Conservation (phyloP, 2,888 invertebrate genomes). For the Amblyjoppa proteus region DNA sequence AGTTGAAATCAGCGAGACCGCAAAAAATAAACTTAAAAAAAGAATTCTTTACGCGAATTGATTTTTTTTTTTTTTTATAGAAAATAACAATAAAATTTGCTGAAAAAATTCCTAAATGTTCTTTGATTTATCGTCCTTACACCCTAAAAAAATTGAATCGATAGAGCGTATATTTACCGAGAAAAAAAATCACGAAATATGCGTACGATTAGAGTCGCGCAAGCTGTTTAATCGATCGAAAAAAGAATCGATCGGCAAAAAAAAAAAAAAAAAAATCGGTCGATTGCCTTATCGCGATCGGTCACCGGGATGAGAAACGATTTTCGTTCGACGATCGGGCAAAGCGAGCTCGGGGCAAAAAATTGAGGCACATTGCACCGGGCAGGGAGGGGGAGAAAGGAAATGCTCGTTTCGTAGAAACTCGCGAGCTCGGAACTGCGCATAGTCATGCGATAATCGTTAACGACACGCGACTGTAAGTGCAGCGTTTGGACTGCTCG, state of each 20-base stretch:
- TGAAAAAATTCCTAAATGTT: too few relatives aligned
- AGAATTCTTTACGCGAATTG: too few relatives aligned
- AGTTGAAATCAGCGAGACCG: too few relatives aligned
- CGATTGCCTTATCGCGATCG: not conserved
- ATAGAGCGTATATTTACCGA: too few relatives aligned
- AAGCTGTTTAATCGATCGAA: not conserved
- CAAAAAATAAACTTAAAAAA: too few relatives aligned
- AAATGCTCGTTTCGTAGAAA: slow-evolving; percentile 62
- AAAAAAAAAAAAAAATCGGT: not conserved
- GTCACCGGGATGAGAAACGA: not conserved
- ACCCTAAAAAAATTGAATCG: too few relatives aligned
- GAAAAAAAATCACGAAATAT: too few relatives aligned
- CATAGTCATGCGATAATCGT: slow-evolving; percentile 69
- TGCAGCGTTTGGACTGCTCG: not conserved
- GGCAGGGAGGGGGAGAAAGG: slow-evolving; percentile 9
- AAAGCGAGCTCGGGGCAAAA: not conserved
- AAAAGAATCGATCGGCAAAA: not conserved
- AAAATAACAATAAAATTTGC: too few relatives aligned
- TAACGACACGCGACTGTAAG: slow-evolving; percentile 66
- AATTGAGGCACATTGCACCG: not conserved
- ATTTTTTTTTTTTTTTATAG: too few relatives aligned
- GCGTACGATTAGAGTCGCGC: too few relatives aligned
- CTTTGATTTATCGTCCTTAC: too few relatives aligned
- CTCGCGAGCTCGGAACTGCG: slow-evolving; percentile 59
- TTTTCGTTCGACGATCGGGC: slow-evolving; percentile 1